Percentiles rank a stretch among this genome's conserved stretches.
Evolutionary conservation across 2,888 invertebrate genomes (phyloP).

Genomic region (Papilio demoleus): DNA sequence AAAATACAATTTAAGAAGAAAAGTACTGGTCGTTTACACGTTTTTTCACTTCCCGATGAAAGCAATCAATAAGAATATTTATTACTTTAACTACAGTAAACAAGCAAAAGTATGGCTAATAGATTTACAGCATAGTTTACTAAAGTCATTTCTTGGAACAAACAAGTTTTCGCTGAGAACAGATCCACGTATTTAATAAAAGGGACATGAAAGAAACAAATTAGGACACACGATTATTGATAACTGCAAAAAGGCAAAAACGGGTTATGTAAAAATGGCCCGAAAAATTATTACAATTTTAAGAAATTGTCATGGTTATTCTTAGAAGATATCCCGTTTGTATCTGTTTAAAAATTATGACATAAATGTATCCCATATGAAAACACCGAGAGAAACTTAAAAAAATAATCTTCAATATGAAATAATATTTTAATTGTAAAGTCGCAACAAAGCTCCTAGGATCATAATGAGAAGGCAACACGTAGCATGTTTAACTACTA

Average conservation of each 20-base stretch:
- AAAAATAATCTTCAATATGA: too few relatives aligned
- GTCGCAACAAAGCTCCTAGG: slow-evolving; percentile 14
- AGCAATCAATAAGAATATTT: slow-evolving; percentile 12
- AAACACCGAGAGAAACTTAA: too few relatives aligned
- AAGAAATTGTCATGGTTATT: neutral
- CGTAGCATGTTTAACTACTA: slow-evolving; percentile 52
- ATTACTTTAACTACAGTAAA: slow-evolving; percentile 18
- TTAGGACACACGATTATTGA: neutral
- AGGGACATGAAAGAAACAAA: neutral
- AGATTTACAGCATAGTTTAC: slow-evolving; percentile 20
- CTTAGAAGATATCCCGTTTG: neutral
- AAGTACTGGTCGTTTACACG: neutral
- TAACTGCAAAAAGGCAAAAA: neutral
- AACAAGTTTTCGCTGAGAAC: slow-evolving; percentile 15
- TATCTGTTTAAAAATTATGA: too few relatives aligned
- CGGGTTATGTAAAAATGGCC: too few relatives aligned
- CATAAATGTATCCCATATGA: too few relatives aligned
- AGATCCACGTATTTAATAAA: neutral
- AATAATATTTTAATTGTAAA: slow-evolving; percentile 30
- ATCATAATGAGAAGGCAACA: slow-evolving; percentile 39
- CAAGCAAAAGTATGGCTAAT: slow-evolving; percentile 24
- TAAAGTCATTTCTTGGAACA: neutral
- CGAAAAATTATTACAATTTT: too few relatives aligned
- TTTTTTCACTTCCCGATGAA: slow-evolving; percentile 12
- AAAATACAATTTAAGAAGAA: neutral